Evolutionary conservation across 1,140 invertebrate species (phyloP).

Genomic region (Euwallacea fornicatus): DNA sequence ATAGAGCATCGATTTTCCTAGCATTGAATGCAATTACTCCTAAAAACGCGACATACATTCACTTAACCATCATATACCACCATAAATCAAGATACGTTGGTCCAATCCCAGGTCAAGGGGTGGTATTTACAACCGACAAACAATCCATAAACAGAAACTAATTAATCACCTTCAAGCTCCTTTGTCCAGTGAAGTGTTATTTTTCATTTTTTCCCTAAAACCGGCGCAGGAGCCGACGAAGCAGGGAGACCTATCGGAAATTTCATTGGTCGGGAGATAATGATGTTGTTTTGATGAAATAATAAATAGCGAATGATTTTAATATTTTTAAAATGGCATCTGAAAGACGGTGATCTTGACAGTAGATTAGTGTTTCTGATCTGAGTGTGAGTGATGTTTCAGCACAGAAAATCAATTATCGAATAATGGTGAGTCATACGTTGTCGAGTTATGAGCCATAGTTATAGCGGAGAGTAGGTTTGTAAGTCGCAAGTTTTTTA

Average conservation of each 20-base stretch:
- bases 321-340: conserved; percentile 30
- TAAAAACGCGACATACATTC: background rate
- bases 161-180: conserved; percentile 32
- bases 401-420: no score
- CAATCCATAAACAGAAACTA: conserved; percentile 34
- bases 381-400: background rate
- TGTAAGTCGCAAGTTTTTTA: no score
- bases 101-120: conserved; percentile 11
- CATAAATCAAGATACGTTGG: background rate
- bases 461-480: no score
- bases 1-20: conserved; percentile 15
- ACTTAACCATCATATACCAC: background rate
- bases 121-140: conserved; percentile 25
- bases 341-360: conserved; percentile 6
- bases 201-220: conserved; percentile 36
- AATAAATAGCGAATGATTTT: conserved; percentile 31
- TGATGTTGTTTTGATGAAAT: conserved; percentile 34
- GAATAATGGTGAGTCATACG: no score
- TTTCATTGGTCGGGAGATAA: conserved; percentile 26
- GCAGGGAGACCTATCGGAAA: conserved; percentile 12
- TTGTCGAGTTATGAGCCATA: no score
- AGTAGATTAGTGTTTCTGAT: conserved; percentile 9
- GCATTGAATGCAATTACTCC: no score
- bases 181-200: conserved; percentile 36
- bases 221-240: conserved; percentile 29